A percentile compares a stretch with the other conserved stretches of the same genome.
Evolutionary conservation across 2,888 invertebrate species (phyloP).

Genomic region (Drosophila anomalata): DNA sequence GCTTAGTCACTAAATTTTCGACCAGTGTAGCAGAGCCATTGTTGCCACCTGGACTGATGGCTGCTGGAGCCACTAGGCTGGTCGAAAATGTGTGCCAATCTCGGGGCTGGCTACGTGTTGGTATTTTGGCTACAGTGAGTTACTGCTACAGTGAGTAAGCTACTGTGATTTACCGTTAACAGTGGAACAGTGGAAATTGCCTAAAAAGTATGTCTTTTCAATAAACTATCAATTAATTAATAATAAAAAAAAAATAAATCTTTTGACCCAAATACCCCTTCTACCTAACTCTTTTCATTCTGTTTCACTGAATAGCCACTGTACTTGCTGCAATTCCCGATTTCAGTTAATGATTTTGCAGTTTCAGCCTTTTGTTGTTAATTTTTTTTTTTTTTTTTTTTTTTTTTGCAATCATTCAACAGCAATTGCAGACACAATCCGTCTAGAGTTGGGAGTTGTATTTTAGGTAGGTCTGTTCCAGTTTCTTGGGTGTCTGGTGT

Average conservation of each 20-base stretch:
- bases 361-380: slow-evolving; percentile 5
- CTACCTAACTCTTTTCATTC: not conserved
- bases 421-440: slow-evolving; percentile 33
- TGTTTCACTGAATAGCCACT: slow-evolving; percentile 11
- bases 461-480: slow-evolving; percentile 8
- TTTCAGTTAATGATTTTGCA: slow-evolving; percentile 22
- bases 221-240: not conserved
- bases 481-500: slow-evolving; percentile 20
- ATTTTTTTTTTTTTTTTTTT: not conserved
- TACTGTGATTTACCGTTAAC: slow-evolving; percentile 11
- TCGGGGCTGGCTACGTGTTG: slow-evolving; percentile 13
- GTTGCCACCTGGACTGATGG: slow-evolving; percentile 20
- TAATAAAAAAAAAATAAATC: no score
- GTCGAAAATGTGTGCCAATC: slow-evolving; percentile 45
- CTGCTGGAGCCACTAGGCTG: slow-evolving; percentile 13
- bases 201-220: not conserved
- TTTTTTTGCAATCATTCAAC: slow-evolving; percentile 22
- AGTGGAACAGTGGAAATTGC: not conserved
- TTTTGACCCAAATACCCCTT: no score
- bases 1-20: not conserved
- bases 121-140: slow-evolving; percentile 13
- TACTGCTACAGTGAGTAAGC: slow-evolving; percentile 5
- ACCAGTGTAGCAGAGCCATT: slow-evolving; percentile 4
- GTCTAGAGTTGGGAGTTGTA: slow-evolving; percentile 18
- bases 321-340: slow-evolving; percentile 13